Evolutionary conservation across 2,797 vertebrate species (phyloP).

Genomic region (Pseudochaenichthys georgianus): DNA sequence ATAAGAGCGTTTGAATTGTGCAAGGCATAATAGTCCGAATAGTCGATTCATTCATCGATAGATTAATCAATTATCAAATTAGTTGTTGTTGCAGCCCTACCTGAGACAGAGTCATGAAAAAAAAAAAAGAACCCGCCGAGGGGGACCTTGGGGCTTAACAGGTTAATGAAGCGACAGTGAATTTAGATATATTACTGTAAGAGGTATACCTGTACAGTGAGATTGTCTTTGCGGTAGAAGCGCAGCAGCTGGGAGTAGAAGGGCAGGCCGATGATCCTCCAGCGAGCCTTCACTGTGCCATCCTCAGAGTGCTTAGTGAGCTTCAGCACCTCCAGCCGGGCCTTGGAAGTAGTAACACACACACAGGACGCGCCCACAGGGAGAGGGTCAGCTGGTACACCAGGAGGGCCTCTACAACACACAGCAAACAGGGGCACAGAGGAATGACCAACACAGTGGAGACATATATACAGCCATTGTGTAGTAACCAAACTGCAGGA

Average conservation of each 20-base stretch:
- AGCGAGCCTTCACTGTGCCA: slow-evolving; percentile 90
- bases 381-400: slow-evolving; percentile 85
- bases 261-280: slow-evolving; percentile 90
- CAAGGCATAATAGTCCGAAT: no score
- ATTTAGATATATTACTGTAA: no score
- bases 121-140: no score
- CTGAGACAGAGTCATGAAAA: no score
- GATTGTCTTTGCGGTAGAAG: slow-evolving; percentile 90
- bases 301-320: slow-evolving; percentile 92
- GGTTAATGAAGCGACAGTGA: neutral
- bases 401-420: slow-evolving; percentile 83
- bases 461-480: accelerated
- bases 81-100: no score
- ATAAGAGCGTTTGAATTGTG: no score
- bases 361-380: slow-evolving; percentile 85
- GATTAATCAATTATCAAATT: no score
- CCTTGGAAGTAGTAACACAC: slow-evolving; percentile 87
- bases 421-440: neutral
- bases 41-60: no score
- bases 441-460: neutral
- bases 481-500: neutral
- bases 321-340: slow-evolving; percentile 89
- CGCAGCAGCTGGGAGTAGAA: slow-evolving; percentile 84
- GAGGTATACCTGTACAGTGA: slow-evolving; percentile 87
- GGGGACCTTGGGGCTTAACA: no score